Evolutionary conservation across 2,888 invertebrate genomes (phyloP).

Genomic region (Spatulosminthurus flaviceps): DNA sequence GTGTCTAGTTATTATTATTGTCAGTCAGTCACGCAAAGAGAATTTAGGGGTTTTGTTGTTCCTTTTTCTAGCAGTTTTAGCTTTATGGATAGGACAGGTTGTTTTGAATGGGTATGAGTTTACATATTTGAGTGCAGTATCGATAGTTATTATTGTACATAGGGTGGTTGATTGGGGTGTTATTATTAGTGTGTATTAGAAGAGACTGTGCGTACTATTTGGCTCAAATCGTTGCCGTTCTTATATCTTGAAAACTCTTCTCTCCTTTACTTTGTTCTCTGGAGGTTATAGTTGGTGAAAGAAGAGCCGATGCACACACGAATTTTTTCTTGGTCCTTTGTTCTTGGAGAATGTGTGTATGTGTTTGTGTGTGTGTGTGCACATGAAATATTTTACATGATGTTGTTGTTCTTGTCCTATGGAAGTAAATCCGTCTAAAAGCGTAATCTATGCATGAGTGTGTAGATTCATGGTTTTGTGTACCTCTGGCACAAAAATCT

Average conservation of each 20-base stretch:
- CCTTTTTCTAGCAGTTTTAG: neutral
- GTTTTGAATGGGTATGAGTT: conserved; percentile 6
- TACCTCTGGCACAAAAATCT: neutral
- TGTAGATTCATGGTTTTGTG: neutral
- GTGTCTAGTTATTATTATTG: conserved; percentile 21
- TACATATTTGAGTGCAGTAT: too few relatives aligned
- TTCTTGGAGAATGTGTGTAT: neutral
- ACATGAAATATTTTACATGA: neutral
- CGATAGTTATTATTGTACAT: too few relatives aligned
- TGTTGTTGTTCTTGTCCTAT: neutral
- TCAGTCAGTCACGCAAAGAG: conserved; percentile 48
- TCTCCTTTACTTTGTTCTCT: neutral
- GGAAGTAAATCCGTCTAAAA: too few relatives aligned
- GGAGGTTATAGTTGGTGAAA: neutral
- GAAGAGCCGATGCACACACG: conserved; percentile 8
- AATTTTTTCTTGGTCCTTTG: conserved; percentile 15
- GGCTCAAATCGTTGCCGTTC: neutral
- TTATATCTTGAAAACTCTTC: neutral
- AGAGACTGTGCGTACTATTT: neutral
- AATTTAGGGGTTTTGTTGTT: conserved; percentile 41
- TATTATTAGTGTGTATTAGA: neutral
- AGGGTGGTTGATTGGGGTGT: neutral
- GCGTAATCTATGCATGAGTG: too few relatives aligned
- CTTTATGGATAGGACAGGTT: conserved; percentile 45
- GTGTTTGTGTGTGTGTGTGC: neutral